These are phyloP conservation scores for Halcyon senegalensis DNA, from an alignment of 2,113 vertebrate genomes.

Conservation along the genomic window DNA sequence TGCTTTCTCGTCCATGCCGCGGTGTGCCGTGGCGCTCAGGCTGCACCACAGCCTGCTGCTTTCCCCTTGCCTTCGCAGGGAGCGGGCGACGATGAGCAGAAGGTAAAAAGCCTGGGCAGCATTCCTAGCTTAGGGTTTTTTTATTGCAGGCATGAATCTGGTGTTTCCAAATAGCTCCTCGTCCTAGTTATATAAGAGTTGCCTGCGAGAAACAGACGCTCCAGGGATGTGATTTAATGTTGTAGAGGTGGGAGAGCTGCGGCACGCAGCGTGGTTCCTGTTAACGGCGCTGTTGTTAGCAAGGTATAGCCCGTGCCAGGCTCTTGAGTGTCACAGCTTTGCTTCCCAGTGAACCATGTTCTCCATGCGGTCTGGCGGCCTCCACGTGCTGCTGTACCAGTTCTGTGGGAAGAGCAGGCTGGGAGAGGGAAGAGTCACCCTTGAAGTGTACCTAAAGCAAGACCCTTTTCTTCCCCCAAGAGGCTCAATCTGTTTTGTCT, in stretches of 20 bases:
- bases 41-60: not conserved
- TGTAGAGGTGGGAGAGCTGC: conserved; percentile 52
- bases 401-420: not conserved
- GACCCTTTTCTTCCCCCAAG: not conserved
- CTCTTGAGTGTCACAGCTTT: not conserved
- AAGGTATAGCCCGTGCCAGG: not conserved
- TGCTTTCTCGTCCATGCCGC: conserved; percentile 5
- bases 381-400: not conserved
- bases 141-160: not conserved
- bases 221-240: not conserved
- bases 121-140: not conserved
- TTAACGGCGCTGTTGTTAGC: not conserved
- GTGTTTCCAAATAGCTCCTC: not conserved
- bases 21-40: not conserved
- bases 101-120: conserved; percentile 40
- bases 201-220: conserved; percentile 8
- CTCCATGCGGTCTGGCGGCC: not conserved
- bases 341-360: not conserved
- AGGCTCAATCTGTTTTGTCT: not conserved
- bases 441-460: not conserved
- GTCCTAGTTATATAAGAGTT: not conserved
- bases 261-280: not conserved
- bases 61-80: not conserved
- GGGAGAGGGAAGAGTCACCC: not conserved
- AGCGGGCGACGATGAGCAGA: not conserved